Conservation (phyloP, 2,888 invertebrate genomes). For the Eretmocerus hayati region DNA sequence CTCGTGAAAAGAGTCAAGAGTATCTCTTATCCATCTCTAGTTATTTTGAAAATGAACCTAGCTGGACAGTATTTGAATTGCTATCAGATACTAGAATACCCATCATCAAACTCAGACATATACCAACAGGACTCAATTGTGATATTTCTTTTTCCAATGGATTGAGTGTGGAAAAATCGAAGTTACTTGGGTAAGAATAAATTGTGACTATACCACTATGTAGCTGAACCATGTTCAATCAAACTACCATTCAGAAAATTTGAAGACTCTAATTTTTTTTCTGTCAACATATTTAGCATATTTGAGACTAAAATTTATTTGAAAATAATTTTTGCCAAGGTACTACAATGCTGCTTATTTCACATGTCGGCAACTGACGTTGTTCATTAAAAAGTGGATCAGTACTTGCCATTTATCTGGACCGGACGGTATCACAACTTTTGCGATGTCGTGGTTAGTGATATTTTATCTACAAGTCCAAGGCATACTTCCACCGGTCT, state of each 20-base stretch:
- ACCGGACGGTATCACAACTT: background rate
- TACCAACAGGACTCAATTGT: conserved; percentile 49
- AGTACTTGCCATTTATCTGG: background rate
- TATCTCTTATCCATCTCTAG: conserved; percentile 14
- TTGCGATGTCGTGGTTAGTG: conserved; percentile 7
- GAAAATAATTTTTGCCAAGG: too few relatives aligned
- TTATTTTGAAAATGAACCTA: conserved; percentile 23
- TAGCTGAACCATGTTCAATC: too few relatives aligned
- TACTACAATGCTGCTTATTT: background rate
- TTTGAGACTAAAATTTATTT: too few relatives aligned
- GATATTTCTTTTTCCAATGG: conserved; percentile 58
- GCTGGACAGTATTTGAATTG: conserved; percentile 42
- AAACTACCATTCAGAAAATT: too few relatives aligned
- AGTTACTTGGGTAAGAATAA: conserved; percentile 40
- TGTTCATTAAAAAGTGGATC: conserved; percentile 9
- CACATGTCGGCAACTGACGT: conserved; percentile 3
- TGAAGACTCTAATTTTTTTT: too few relatives aligned
- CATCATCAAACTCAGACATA: conserved; percentile 52
- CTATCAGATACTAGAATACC: conserved; percentile 54
- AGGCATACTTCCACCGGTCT: conserved; percentile 4
- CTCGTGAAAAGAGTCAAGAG: conserved; percentile 1
- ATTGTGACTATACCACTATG: too few relatives aligned
- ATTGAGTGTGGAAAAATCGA: conserved; percentile 56
- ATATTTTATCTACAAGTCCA: conserved; percentile 10
- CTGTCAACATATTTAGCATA: too few relatives aligned